Percentiles rank a stretch among this genome's conserved stretches.
phyloP scores from a whole-genome alignment of 2,888 invertebrate species.

The Ischnura elegans region DNA sequence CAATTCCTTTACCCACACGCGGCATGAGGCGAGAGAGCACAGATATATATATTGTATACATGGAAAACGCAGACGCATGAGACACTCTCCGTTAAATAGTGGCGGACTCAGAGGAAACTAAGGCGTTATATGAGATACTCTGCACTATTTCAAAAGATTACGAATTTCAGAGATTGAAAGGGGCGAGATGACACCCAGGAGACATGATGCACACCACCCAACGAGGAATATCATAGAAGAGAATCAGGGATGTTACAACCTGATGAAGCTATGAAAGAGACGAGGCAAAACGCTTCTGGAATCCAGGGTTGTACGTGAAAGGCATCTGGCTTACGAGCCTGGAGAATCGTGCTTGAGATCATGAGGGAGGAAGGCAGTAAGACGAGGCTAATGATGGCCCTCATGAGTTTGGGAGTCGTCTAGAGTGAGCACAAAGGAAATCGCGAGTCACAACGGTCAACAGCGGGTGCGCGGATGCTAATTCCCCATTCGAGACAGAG shows the following conservation, averaged over 20 bases:
- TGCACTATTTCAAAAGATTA: too few species aligned
- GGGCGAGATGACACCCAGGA: too few species aligned
- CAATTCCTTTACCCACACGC: too few species aligned
- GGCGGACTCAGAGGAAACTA: too few species aligned
- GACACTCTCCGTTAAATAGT: too few species aligned
- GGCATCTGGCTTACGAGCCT: neutral
- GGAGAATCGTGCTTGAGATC: too few species aligned
- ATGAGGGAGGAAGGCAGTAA: neutral
- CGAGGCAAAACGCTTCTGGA: neutral
- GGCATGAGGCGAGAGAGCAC: too few species aligned
- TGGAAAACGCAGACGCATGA: too few species aligned
- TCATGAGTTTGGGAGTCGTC: neutral
- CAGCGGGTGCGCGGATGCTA: conserved; percentile 75
- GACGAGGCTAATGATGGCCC: neutral
- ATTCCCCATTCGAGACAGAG: conserved; percentile 75
- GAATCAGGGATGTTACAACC: neutral
- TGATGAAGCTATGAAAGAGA: neutral
- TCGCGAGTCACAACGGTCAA: conserved; percentile 48
- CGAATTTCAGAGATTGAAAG: too few species aligned
- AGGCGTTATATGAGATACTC: too few species aligned
- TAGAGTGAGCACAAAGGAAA: conserved; percentile 59
- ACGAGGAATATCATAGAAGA: neutral
- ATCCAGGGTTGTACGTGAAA: neutral
- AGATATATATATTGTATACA: too few species aligned
- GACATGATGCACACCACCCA: neutral